Base-by-base conservation (phyloP, 2,888 invertebrate species). In the Petrolisthes manimaculis region DNA sequence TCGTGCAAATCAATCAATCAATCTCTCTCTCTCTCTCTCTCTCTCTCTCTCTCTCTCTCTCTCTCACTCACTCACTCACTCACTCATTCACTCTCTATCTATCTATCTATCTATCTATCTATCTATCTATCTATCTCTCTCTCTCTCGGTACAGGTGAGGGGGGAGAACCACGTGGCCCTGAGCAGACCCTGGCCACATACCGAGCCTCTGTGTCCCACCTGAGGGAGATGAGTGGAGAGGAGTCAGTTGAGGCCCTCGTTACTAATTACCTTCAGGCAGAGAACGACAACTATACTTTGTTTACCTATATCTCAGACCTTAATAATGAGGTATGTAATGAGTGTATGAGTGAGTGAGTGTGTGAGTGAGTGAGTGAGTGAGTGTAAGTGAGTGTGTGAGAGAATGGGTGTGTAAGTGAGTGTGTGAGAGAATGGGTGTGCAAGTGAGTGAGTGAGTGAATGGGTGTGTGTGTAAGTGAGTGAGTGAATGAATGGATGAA, bases 221-320 rank as follows among this genome's bases (percentile, higher is more conserved):
- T 90, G 24, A 14, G 56, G 9, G 88, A 86, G 84, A 84, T 81
- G 85, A 88, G 87, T 56, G 83, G 79, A 4, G 88, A 89, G 71
- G 86, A 83, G 6, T 86, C 88, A 0, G 88, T 87, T 55, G 90
- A 89, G 5, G 56, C 77, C 3, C 71, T 90, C 5, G 85, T 90
- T 74, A 88, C 80, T 51, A 90, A 90, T 53, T 90, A 89, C 71
- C 82, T 90, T 24, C 90, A 90, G 55, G 88, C 89, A 4, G 90
- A 90, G 55, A 90, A 90, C 21, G 90, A 90, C 67, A 90, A 90
- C 79, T 90, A 90, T 84, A 90, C 90, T 1, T 81, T 90, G 1
- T 90, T 90, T 54, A 89, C 90, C 12, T 90, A 87, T 82, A 89
- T 90, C 18, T 90, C 90, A 6, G 89, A 89, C 18, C 88, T 90